phyloP scores from a whole-genome alignment of 1,140 invertebrate species.

The Cheumatopsyche charites region DNA sequence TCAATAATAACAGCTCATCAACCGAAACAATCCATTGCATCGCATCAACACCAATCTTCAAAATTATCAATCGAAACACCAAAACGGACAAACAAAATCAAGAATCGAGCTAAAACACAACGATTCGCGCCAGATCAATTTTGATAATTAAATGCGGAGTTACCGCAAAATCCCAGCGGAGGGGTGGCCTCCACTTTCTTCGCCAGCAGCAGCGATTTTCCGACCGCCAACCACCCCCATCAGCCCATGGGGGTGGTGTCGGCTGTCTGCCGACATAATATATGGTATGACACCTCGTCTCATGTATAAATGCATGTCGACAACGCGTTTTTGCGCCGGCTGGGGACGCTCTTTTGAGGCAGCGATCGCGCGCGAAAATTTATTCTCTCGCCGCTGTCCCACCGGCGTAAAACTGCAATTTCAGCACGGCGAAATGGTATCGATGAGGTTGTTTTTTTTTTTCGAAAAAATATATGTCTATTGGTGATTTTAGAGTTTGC shows the following conservation, averaged over 20 bases:
- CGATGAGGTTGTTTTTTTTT: background rate
- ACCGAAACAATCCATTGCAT: too few species aligned
- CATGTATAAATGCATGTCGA: slow-evolving; percentile 48
- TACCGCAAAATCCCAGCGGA: slow-evolving; percentile 10
- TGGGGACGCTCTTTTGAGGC: background rate
- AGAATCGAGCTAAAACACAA: background rate
- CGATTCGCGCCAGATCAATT: slow-evolving; percentile 35
- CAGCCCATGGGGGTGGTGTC: slow-evolving; percentile 14
- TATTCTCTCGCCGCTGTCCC: background rate
- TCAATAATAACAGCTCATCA: too few species aligned
- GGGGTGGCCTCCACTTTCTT: slow-evolving; percentile 5
- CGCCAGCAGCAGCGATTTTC: background rate
- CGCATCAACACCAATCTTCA: too few species aligned
- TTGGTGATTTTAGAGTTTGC: too few species aligned
- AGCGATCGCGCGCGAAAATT: too few species aligned
- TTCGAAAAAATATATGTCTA: too few species aligned
- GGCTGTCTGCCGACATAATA: slow-evolving; percentile 41
- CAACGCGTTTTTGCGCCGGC: slow-evolving; percentile 39
- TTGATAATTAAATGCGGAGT: slow-evolving; percentile 46
- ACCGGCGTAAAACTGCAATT: too few species aligned
- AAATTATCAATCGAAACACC: too few species aligned
- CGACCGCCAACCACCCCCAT: background rate
- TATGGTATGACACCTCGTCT: slow-evolving; percentile 47
- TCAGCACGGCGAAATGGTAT: background rate
- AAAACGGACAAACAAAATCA: too few species aligned